These are phyloP conservation scores for Eidolon dupreanum DNA, from an alignment of 2,797 vertebrate genomes.

Conservation along the genomic window DNA sequence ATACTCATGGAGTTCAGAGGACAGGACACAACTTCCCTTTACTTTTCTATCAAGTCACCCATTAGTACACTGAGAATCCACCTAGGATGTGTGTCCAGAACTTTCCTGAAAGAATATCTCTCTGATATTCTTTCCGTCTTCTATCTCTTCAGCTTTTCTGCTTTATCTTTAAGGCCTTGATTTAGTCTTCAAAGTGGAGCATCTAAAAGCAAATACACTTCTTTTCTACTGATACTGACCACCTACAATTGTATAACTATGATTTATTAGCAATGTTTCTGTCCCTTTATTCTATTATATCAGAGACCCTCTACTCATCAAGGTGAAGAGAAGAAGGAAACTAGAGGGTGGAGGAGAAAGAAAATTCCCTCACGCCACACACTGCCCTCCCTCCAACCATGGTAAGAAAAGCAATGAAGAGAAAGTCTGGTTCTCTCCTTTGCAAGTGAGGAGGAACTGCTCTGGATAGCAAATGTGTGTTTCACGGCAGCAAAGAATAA, in stretches of 20 bases:
- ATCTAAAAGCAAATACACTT: background rate
- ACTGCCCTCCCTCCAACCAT: background rate
- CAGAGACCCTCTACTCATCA: background rate
- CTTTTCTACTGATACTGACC: background rate
- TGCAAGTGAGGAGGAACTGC: background rate
- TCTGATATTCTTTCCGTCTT: background rate
- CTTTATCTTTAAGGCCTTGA: background rate
- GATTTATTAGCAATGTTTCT: background rate
- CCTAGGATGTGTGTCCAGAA: background rate
- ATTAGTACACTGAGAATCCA: background rate
- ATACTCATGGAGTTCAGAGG: background rate
- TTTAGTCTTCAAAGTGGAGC: background rate
- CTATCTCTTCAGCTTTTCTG: background rate
- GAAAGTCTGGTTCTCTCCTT: background rate
- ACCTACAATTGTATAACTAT: background rate
- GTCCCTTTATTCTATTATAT: background rate
- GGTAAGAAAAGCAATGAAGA: background rate
- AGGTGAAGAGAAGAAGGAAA: background rate
- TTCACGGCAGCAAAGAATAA: background rate
- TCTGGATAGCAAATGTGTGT: background rate
- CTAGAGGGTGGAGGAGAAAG: background rate
- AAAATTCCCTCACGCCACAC: background rate
- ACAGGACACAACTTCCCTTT: background rate
- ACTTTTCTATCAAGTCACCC: background rate
- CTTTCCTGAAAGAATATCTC: background rate